A percentile compares a stretch with the other conserved stretches of the same genome.
Evolutionary conservation across 2,113 vertebrate species (phyloP).

Genomic region (Sarotherodon lohbergeri): DNA sequence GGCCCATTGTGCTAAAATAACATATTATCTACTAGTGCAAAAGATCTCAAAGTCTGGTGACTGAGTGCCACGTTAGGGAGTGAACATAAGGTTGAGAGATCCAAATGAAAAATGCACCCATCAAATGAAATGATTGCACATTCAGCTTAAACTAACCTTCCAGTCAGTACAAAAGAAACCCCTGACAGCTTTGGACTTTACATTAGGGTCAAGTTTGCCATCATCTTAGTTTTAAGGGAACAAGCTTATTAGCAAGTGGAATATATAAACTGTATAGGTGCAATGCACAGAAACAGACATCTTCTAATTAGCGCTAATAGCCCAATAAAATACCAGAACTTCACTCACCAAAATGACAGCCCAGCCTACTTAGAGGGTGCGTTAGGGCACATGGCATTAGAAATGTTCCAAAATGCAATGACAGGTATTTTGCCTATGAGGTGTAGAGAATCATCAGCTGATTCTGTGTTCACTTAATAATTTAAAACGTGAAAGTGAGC

Average conservation of each 20-base stretch:
- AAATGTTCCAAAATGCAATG: neutral
- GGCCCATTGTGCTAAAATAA: neutral
- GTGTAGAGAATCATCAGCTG: neutral
- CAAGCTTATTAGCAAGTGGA: neutral
- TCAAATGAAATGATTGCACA: neutral
- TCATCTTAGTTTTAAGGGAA: neutral
- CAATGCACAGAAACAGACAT: neutral
- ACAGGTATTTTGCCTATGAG: neutral
- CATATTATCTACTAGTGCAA: neutral
- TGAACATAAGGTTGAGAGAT: neutral
- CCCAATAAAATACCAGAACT: neutral
- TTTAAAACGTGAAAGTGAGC: neutral
- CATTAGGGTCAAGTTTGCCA: neutral
- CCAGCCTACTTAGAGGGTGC: neutral
- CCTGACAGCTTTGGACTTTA: neutral
- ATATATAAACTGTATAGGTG: neutral
- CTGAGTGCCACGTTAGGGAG: accelerated
- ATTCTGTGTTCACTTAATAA: neutral
- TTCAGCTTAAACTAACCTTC: neutral
- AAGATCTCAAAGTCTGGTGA: neutral
- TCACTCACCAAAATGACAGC: neutral
- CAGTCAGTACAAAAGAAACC: neutral
- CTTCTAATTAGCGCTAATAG: neutral
- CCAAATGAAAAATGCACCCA: neutral
- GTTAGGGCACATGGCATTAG: neutral